Conservation (phyloP, 2,888 invertebrate genomes). For the Amphipoea lucens region DNA sequence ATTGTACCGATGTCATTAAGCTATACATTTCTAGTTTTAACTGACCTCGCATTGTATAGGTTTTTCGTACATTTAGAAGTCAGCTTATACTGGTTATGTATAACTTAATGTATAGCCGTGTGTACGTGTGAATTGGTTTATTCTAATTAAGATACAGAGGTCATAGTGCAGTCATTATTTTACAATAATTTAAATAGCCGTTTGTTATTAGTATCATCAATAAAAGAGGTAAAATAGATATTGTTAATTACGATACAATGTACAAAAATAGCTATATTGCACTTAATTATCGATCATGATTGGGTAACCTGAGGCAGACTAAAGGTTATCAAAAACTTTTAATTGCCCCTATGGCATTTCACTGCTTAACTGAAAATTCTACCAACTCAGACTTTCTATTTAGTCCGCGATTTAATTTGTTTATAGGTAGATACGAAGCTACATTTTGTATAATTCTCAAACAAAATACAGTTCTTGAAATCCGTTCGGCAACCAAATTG, state of each 20-base stretch:
- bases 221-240: constrained; percentile 12
- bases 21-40: too few species aligned
- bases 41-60: too few species aligned
- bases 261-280: not conserved
- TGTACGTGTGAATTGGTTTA: constrained; percentile 10
- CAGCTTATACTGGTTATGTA: too few species aligned
- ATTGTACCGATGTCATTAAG: too few species aligned
- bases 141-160: constrained; percentile 24
- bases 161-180: constrained; percentile 26
- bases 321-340: constrained; percentile 21
- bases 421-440: too few species aligned
- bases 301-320: not conserved
- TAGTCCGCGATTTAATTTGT: too few species aligned
- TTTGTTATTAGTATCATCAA: constrained; percentile 21
- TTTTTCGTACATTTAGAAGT: too few species aligned
- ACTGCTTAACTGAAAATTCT: not conserved
- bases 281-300: not conserved
- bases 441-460: too few species aligned
- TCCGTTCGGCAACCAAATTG: too few species aligned
- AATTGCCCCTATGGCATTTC: not conserved
- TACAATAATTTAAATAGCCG: constrained; percentile 22
- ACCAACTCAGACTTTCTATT: too few species aligned
- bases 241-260: not conserved
- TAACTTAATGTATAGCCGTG: too few species aligned
- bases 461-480: too few species aligned